Evolutionary conservation across 1,140 invertebrate species (phyloP).

Genomic region (Colletes latitarsis): DNA sequence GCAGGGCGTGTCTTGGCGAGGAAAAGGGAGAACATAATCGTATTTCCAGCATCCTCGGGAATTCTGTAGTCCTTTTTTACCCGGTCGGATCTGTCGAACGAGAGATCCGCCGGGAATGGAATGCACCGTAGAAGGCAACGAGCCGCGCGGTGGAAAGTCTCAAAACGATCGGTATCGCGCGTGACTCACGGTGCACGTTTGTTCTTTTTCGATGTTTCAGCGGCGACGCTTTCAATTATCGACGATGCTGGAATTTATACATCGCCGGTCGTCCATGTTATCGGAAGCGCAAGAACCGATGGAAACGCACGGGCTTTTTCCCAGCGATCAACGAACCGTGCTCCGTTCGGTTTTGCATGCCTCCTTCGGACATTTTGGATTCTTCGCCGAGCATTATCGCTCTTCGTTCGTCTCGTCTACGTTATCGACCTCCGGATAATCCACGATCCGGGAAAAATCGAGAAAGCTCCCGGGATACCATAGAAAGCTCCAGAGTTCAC

Average conservation of each 20-base stretch:
- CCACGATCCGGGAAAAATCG: too few species aligned
- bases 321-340: background rate
- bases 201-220: conserved; percentile 23
- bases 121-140: background rate
- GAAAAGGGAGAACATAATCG: conserved; percentile 21
- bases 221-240: conserved; percentile 51
- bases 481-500: too few species aligned
- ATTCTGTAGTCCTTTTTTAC: conserved; percentile 20
- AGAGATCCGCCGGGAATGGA: background rate
- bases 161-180: conserved; percentile 39
- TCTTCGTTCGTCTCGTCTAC: too few species aligned
- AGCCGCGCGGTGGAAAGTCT: conserved; percentile 2
- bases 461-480: too few species aligned
- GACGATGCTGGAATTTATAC: conserved; percentile 39
- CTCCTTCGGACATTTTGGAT: background rate
- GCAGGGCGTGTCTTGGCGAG: conserved; percentile 11
- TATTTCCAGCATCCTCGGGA: conserved; percentile 24
- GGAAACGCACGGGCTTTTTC: background rate
- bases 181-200: conserved; percentile 26
- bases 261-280: background rate
- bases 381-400: background rate
- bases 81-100: background rate
- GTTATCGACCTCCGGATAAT: background rate
- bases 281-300: background rate
- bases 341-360: background rate